phyloP scores from a whole-genome alignment of 2,113 vertebrate species.

The Myocastor coypus region DNA sequence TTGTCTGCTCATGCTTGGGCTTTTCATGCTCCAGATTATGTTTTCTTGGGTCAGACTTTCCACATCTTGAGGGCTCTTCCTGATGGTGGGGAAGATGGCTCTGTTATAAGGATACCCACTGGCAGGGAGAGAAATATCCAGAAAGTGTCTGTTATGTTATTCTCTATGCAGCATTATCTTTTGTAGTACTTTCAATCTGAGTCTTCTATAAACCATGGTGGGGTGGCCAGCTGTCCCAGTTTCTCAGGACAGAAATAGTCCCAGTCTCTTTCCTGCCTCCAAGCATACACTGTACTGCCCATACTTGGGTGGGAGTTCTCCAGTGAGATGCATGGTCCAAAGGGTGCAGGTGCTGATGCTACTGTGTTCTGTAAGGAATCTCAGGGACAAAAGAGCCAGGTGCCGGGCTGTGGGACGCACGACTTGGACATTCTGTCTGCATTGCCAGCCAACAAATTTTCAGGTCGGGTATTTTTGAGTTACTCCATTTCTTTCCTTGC shows the following conservation, averaged over 20 bases:
- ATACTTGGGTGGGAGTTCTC: background rate
- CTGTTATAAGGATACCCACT: background rate
- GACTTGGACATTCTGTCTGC: background rate
- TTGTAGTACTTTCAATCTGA: background rate
- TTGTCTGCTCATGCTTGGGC: background rate
- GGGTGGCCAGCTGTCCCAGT: background rate
- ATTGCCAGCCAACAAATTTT: background rate
- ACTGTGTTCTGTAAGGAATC: background rate
- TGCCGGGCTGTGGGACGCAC: background rate
- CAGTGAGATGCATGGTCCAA: background rate
- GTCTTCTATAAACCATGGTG: background rate
- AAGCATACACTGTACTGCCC: background rate
- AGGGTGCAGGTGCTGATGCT: background rate
- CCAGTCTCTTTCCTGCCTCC: background rate
- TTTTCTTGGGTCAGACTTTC: background rate
- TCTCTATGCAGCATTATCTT: background rate
- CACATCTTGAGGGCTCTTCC: background rate
- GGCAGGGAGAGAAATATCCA: background rate
- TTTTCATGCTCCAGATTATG: background rate
- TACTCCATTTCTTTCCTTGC: background rate
- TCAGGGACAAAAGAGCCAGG: background rate
- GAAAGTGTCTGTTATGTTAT: background rate
- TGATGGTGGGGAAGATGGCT: no score
- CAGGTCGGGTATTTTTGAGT: background rate
- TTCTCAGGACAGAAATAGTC: background rate